Percentiles rank a stretch among this genome's conserved stretches.
Conservation (phyloP, 2,888 invertebrate species). For the Sepiola atlantica region DNA sequence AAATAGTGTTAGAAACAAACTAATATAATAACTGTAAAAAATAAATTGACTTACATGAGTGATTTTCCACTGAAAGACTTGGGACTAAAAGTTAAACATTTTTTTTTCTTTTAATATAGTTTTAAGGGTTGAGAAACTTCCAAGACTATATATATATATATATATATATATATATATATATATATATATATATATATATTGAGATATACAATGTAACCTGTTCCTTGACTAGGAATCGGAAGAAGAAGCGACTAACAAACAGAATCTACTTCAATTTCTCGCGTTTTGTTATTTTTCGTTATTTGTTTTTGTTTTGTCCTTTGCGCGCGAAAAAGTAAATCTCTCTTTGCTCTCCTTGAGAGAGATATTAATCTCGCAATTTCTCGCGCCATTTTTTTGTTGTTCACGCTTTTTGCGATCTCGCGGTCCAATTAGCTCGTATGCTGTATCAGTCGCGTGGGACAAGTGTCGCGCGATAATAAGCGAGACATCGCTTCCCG, state of each 20-base stretch:
- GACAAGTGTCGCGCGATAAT: constrained; percentile 8
- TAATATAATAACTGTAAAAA: no score
- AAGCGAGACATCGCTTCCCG: constrained; percentile 4
- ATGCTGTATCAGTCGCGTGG: background rate
- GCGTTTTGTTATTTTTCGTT: background rate
- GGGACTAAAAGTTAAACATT: no score
- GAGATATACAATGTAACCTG: background rate
- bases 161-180: background rate
- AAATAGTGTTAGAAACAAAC: no score
- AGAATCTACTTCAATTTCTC: background rate
- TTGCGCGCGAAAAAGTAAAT: background rate
- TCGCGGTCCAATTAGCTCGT: background rate
- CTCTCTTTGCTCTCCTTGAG: background rate
- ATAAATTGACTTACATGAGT: no score
- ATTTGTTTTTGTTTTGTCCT: no score
- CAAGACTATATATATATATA: background rate
- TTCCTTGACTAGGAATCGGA: background rate
- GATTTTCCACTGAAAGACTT: no score
- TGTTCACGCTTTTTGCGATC: background rate
- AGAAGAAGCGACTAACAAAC: background rate
- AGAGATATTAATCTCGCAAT: background rate
- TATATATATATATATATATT: background rate
- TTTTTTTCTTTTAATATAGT: no score
- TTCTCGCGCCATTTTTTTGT: background rate
- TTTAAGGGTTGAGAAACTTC: no score